Percentiles rank a stretch among this genome's conserved stretches.
These are phyloP conservation scores for Tillus elongatus DNA, from an alignment of 2,888 invertebrate genomes.

Conservation along the genomic window DNA sequence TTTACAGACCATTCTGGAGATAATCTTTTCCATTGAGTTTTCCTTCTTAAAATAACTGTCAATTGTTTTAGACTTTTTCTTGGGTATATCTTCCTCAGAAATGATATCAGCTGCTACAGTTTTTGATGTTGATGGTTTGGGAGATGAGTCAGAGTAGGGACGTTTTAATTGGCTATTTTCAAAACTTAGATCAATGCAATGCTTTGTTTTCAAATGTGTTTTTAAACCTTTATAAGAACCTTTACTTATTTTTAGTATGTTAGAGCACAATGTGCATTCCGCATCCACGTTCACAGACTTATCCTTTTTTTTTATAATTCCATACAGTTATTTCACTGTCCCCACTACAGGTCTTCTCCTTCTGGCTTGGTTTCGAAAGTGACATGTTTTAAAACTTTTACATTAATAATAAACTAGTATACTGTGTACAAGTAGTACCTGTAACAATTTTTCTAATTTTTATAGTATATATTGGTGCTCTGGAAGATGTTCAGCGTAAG, in stretches of 20 bases:
- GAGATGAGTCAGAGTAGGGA: slow-evolving; percentile 2
- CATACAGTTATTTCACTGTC: slow-evolving; percentile 3
- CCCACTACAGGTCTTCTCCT: slow-evolving; percentile 2
- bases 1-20: slow-evolving; percentile 19
- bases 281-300: slow-evolving; percentile 4
- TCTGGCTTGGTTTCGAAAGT: slow-evolving; percentile 2
- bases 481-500: too few species aligned
- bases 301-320: slow-evolving; percentile 1
- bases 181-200: slow-evolving; percentile 3
- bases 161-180: slow-evolving; percentile 1
- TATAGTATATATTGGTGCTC: too few species aligned
- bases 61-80: slow-evolving; percentile 16
- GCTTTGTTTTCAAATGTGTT: slow-evolving; percentile 3
- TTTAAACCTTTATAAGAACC: slow-evolving; percentile 3
- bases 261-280: slow-evolving; percentile 4
- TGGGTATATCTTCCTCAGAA: slow-evolving; percentile 1
- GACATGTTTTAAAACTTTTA: slow-evolving; percentile 3
- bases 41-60: slow-evolving; percentile 17
- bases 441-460: too few species aligned
- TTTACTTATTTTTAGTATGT: slow-evolving; percentile 1
- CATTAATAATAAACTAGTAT: slow-evolving; percentile 1
- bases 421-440: slow-evolving; percentile 3
- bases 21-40: slow-evolving; percentile 18
- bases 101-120: slow-evolving; percentile 2
- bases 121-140: slow-evolving; percentile 2